Base-by-base conservation (phyloP, 2,797 vertebrate genomes). In the Calcarius lapponicus region DNA sequence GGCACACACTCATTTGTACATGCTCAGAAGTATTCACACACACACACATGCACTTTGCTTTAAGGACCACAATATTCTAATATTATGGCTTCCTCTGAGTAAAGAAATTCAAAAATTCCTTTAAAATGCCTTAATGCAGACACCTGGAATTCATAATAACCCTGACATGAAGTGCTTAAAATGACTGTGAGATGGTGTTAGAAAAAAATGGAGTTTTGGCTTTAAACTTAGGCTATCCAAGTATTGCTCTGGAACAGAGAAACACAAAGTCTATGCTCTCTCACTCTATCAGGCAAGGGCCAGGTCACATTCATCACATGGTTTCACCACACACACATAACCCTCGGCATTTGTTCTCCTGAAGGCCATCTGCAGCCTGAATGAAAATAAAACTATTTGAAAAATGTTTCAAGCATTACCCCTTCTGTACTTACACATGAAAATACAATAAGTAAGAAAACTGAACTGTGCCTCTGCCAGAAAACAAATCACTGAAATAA, bases 391-490 rank as follows among this genome's bases (percentile, higher is more conserved):
- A 72, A 75, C 32, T 34, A 74, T 53, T 7, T 76, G 67, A 83
- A 94, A 75, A 89, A 61, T 70, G 82, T 84, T 93, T 70, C 96
- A 88, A 90, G 71, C 61, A 80, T 79, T 25, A 80, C 36, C 90
- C 90, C 48, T 74, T 84, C 73, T 54, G 82, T 70, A 95, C 80
- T 86, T 82, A 85, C 36, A 83, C 62, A 69, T 43, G 66, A n/a
- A 32, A 85, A 80, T 10, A 70, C 47, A 61, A 70, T 45, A 85
- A 94, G 51, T 43, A 51, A 90, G 75, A 83, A 86, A 83, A 16
- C 50, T 28, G 60, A 76, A 66, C 60, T 22, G 18, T 0, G 3
- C 75, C 89, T 47, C 62, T 11, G 13, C 25, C 16, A 61, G 56
- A 82, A 79, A 14, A 80, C 69, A 78, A 38, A 78, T 88, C 38